Evolutionary conservation across 1,140 invertebrate genomes (phyloP).

Genomic region (Bombus cullumanus): DNA sequence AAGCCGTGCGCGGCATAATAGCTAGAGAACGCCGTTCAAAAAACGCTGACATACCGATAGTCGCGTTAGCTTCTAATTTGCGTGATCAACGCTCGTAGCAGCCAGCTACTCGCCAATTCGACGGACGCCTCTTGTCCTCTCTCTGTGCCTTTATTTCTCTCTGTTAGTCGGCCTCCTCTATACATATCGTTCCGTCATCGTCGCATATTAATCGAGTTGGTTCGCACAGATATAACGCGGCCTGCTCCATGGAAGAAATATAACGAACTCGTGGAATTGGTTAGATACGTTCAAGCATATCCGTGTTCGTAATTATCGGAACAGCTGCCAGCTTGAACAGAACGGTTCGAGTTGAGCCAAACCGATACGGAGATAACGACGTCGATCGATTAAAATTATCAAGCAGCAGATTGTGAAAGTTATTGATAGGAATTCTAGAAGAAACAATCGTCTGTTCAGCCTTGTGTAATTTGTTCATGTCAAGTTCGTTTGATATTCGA

Average conservation of each 20-base stretch:
- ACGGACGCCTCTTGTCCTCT: neutral
- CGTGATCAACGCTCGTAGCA: slow-evolving; percentile 18
- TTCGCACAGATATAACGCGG: neutral
- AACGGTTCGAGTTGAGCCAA: too few species aligned
- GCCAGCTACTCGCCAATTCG: neutral
- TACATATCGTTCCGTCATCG: neutral
- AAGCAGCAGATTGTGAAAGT: too few species aligned
- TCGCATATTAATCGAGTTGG: slow-evolving; percentile 30
- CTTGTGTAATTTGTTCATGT: too few species aligned
- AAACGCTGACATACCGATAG: slow-evolving; percentile 48
- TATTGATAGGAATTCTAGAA: too few species aligned
- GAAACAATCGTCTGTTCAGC: too few species aligned
- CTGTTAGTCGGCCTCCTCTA: neutral
- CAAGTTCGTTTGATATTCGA: too few species aligned
- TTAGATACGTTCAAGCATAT: neutral
- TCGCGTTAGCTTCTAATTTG: slow-evolving; percentile 51
- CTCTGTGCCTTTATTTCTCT: neutral
- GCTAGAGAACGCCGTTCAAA: slow-evolving; percentile 12
- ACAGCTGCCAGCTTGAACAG: too few species aligned
- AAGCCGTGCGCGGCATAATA: slow-evolving; percentile 38
- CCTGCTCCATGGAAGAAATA: neutral
- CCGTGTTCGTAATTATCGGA: neutral
- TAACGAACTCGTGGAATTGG: neutral
- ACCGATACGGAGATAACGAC: too few species aligned
- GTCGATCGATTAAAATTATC: too few species aligned